phyloP scores from a whole-genome alignment of 2,113 vertebrate species.

The Rhinichthys klamathensis region DNA sequence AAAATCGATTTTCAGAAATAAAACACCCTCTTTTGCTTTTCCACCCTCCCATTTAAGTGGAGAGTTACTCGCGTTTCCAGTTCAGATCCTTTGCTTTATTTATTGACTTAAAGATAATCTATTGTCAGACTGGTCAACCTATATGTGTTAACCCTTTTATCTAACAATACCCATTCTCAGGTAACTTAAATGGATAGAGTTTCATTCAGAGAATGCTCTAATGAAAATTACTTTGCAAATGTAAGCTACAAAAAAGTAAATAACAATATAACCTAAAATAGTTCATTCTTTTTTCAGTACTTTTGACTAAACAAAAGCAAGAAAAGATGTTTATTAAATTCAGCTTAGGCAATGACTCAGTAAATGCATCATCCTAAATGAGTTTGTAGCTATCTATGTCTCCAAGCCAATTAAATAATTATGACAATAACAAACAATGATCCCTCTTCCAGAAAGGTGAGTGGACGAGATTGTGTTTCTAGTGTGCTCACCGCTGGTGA shows the following conservation, averaged over 20 bases:
- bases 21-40: not conserved
- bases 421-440: conserved; percentile 44
- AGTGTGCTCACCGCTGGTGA: conserved; percentile 25
- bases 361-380: not conserved
- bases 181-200: conserved; percentile 6
- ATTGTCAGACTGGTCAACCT: conserved; percentile 5
- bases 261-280: not conserved
- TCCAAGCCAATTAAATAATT: conserved; percentile 43
- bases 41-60: not conserved
- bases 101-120: conserved; percentile 15
- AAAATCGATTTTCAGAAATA: not conserved
- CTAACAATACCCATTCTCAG: not conserved
- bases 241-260: not conserved
- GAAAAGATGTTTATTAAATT: not conserved
- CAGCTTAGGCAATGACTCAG: not conserved
- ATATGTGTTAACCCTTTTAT: not conserved
- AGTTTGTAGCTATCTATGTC: conserved; percentile 11
- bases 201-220: not conserved
- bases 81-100: not conserved
- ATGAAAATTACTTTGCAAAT: not conserved
- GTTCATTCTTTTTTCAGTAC: not conserved
- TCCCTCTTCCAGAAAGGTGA: conserved; percentile 51
- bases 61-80: not conserved
- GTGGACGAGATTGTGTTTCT: conserved; percentile 52
- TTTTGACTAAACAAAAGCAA: not conserved